phyloP scores from a whole-genome alignment of 2,797 vertebrate species.

The Picus viridis region DNA sequence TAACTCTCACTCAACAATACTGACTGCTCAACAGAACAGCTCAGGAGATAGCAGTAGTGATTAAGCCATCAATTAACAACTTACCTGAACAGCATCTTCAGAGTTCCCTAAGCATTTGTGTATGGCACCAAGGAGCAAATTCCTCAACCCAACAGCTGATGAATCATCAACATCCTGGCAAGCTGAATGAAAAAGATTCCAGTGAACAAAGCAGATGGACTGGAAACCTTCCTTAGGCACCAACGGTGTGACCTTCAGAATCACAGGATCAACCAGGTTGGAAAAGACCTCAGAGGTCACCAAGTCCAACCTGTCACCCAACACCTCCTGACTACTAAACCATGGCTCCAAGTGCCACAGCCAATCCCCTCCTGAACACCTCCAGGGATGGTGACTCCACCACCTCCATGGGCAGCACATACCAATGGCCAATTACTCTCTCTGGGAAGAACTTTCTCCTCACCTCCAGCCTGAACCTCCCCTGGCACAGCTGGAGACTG shows the following conservation, averaged over 20 bases:
- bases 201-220: neutral
- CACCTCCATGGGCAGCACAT: too few relatives aligned
- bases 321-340: too few relatives aligned
- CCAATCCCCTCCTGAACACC: too few relatives aligned
- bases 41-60: neutral
- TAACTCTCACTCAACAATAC: neutral
- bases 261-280: too few relatives aligned
- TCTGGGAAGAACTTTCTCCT: too few relatives aligned
- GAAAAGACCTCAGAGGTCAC: too few relatives aligned
- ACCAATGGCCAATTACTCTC: too few relatives aligned
- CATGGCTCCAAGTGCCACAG: too few relatives aligned
- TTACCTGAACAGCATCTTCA: slow-evolving; percentile 94
- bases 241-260: neutral
- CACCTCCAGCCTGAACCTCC: too few relatives aligned
- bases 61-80: neutral
- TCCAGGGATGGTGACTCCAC: too few relatives aligned
- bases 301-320: too few relatives aligned
- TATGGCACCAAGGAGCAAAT: slow-evolving; percentile 95
- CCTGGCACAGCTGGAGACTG: too few relatives aligned
- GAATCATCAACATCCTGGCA: slow-evolving; percentile 90
- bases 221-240: neutral
- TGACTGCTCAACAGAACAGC: neutral
- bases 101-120: slow-evolving; percentile 93
- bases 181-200: slow-evolving; percentile 78
- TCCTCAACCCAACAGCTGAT: slow-evolving; percentile 87